phyloP scores from a whole-genome alignment of 2,888 invertebrate species.

The Dimorphilus gyrociliatus region DNA sequence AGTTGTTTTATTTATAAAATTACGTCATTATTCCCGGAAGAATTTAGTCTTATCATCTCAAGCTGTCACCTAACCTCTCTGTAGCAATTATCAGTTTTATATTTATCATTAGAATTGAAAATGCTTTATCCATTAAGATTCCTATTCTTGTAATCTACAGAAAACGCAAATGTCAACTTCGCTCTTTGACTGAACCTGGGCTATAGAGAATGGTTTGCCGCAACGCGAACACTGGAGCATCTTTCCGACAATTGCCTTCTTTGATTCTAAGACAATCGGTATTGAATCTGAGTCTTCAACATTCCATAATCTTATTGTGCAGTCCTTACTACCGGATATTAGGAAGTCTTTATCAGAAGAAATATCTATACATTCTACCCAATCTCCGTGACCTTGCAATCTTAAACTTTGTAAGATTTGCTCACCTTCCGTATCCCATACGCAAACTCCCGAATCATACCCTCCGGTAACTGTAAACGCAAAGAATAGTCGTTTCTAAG shows the following conservation, averaged over 20 bases:
- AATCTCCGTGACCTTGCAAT: constrained; percentile 33
- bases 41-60: too few relatives aligned
- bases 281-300: constrained; percentile 29
- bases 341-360: constrained; percentile 28
- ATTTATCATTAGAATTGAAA: too few relatives aligned
- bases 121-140: too few relatives aligned
- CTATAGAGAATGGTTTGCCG: constrained; percentile 31
- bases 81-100: too few relatives aligned
- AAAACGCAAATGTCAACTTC: constrained; percentile 30
- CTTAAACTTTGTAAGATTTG: constrained; percentile 28
- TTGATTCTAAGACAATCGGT: constrained; percentile 27
- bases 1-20: too few relatives aligned
- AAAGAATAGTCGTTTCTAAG: too few relatives aligned
- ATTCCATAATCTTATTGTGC: constrained; percentile 32
- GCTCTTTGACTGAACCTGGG: constrained; percentile 19
- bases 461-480: constrained; percentile 33
- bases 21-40: too few relatives aligned
- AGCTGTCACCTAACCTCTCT: too few relatives aligned
- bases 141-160: constrained; percentile 27
- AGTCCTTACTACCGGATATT: constrained; percentile 31
- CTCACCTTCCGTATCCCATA: constrained; percentile 36
- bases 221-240: constrained; percentile 29
- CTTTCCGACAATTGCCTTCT: constrained; percentile 24
- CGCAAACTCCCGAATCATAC: constrained; percentile 28
- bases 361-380: constrained; percentile 33